Evolutionary conservation across 2,797 vertebrate genomes (phyloP), one percentile per base, ranked within the genome.

Genomic region (Lerista edwardsae): DNA sequence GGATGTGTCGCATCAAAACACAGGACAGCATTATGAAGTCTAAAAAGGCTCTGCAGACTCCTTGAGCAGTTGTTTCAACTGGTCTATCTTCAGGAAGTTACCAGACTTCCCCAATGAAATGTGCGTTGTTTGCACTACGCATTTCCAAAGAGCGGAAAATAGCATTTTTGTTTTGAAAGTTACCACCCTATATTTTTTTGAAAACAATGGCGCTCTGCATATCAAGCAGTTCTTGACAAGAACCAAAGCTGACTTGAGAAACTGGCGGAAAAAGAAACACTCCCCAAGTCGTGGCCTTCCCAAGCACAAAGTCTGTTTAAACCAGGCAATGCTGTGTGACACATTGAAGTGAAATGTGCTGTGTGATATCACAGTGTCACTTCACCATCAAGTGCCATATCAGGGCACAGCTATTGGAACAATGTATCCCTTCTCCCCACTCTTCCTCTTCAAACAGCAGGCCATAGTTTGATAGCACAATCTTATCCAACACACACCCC

Each of bases 41-140:
- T 92, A 89, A 91, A 93, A 88, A 73, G 89, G 93, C 90, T 64
- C 31, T 88, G 86, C 29, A 88, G 44, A 86, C 47, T 90, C 68
- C 62, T 74, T 84, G 15, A 86, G 91, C 85, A 87, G 8, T 84
- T 78, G 29, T 90, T 91, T 86, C 27, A 91, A 89, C 91, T 92
- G 86, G 84, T 75, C 76, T 55, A 89, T 72, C 25, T 34, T 51
- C 86, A 88, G 82, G 90, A 83, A 91, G 5, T 44, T 39, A 72
- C 71, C 47, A 81, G 68, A 44, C 12, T 65, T 91, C 92, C 88
- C 83, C 62, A 69, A 83, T 36, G 15, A 86, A 92, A 92, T 75
- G 64, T 67, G 8, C 14, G 51, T 85, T 89, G 90, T 92, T 92
- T 92, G 90, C 92, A 80, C 80, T 86, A 89, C 91, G 90, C 51